Evolutionary conservation across 2,797 vertebrate species (phyloP).

Genomic region (Microctenopoma lineatum): DNA sequence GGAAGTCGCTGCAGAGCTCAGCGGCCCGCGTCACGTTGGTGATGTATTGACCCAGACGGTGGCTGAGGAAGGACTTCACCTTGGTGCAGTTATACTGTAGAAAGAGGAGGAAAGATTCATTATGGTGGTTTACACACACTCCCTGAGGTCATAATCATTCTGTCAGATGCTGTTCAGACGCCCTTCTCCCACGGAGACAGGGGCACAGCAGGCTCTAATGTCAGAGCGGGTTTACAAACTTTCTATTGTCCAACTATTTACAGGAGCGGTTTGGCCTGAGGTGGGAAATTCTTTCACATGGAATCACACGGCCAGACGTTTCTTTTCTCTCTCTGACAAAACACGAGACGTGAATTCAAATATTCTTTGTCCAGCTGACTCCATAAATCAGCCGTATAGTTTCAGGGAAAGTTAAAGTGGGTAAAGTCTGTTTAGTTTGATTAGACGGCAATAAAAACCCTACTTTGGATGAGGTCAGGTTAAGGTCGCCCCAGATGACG

Average conservation of each 20-base stretch:
- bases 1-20: constrained; percentile 78
- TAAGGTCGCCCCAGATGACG: constrained; percentile 86
- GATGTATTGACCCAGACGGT: constrained; percentile 82
- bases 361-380: neutral
- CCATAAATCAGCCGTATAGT: neutral
- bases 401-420: neutral
- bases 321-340: neutral
- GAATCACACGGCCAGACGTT: neutral
- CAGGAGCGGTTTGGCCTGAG: constrained; percentile 14
- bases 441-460: neutral
- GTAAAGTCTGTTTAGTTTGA: neutral
- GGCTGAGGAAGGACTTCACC: constrained; percentile 78
- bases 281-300: constrained; percentile 1
- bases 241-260: constrained; percentile 40
- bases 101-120: constrained; percentile 21
- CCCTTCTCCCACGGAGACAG: neutral
- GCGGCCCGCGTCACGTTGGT: constrained; percentile 83
- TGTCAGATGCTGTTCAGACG: neutral
- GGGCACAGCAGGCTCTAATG: neutral
- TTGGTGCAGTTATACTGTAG: constrained; percentile 83
- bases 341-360: neutral
- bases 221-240: neutral
- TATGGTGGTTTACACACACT: neutral
- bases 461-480: constrained; percentile 86
- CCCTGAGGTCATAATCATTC: neutral